phyloP scores from a whole-genome alignment of 2,113 vertebrate genomes.

The Callaeas wilsoni region DNA sequence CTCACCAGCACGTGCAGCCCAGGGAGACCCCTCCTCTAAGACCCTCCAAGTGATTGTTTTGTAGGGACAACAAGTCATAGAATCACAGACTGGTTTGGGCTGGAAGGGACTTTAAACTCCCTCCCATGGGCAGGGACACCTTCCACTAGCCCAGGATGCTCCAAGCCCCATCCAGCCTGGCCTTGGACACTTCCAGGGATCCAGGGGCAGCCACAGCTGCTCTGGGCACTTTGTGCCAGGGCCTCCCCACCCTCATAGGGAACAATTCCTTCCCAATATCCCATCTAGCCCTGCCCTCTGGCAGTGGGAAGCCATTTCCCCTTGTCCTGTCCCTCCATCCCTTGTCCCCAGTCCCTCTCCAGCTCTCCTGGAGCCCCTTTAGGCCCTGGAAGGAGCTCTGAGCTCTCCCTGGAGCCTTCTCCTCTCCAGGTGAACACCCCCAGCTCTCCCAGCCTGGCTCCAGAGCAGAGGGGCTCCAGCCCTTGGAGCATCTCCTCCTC shows the following conservation, averaged over 20 bases:
- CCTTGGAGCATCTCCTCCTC: neutral
- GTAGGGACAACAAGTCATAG: neutral
- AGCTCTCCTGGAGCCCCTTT: neutral
- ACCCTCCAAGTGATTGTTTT: neutral
- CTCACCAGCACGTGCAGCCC: accelerated
- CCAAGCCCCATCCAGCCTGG: accelerated
- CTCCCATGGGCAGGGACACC: neutral
- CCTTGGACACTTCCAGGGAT: neutral
- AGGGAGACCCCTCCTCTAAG: neutral
- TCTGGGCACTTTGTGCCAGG: neutral
- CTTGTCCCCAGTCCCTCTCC: neutral
- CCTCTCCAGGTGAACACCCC: neutral
- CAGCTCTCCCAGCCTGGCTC: neutral
- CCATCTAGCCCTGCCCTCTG: neutral
- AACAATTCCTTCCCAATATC: neutral
- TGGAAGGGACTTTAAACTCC: neutral
- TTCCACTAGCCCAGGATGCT: neutral
- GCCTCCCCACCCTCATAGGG: neutral
- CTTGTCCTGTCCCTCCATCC: neutral
- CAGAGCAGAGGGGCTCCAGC: neutral
- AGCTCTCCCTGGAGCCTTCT: neutral
- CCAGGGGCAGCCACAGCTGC: neutral
- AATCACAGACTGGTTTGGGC: neutral
- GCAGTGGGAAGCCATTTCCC: neutral
- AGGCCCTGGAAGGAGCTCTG: neutral